Evolutionary conservation across 2,797 vertebrate species (phyloP).

Genomic region (Rhinoraja longicauda): DNA sequence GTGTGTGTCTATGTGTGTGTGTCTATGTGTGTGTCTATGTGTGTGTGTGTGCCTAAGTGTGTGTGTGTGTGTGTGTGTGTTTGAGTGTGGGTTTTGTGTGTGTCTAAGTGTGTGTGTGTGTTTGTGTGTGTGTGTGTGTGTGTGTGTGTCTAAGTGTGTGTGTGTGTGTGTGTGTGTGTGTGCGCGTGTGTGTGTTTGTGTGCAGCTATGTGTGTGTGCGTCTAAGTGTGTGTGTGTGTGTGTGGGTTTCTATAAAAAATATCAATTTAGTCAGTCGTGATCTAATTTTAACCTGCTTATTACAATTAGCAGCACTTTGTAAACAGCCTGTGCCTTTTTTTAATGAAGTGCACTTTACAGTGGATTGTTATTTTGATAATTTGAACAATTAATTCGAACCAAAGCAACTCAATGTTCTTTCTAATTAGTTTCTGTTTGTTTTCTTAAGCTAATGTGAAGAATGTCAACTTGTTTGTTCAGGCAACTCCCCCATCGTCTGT

Average conservation of each 20-base stretch:
- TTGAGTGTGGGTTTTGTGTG: background rate
- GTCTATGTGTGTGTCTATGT: too few relatives aligned
- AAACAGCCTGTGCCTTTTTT: background rate
- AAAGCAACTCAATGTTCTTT: background rate
- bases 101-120: background rate
- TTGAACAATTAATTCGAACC: conserved; percentile 18
- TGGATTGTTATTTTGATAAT: conserved; percentile 15
- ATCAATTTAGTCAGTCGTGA: background rate
- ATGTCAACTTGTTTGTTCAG: background rate
- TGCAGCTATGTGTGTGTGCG: background rate
- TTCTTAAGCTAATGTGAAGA: background rate
- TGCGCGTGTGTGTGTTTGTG: too few relatives aligned
- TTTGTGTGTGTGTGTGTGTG: too few relatives aligned
- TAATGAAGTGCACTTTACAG: conserved; percentile 22
- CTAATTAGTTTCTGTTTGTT: background rate
- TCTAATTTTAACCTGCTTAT: background rate
- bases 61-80: too few relatives aligned
- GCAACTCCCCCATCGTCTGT: background rate
- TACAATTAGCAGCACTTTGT: background rate
- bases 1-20: too few relatives aligned
- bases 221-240: background rate
- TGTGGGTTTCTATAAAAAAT: background rate
- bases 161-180: too few relatives aligned
- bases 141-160: too few relatives aligned
- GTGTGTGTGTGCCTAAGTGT: too few relatives aligned